These are phyloP conservation scores for Eupsittula cactorum DNA, from an alignment of 2,113 vertebrate genomes.

Conservation along the genomic window DNA sequence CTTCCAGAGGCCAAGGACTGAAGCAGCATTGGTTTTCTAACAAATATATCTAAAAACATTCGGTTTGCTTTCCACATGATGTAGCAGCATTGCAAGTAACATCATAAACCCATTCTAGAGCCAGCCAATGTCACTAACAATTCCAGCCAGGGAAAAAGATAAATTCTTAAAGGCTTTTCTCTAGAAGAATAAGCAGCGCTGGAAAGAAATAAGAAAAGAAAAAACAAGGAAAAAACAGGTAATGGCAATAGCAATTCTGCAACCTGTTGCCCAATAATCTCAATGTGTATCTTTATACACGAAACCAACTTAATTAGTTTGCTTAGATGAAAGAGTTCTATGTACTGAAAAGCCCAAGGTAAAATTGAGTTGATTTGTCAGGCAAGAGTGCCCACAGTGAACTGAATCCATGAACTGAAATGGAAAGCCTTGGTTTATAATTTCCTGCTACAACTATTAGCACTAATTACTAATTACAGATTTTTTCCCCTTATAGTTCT, in stretches of 20 bases:
- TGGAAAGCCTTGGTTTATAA: background rate
- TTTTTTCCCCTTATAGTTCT: background rate
- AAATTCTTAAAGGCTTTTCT: background rate
- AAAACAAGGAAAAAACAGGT: background rate
- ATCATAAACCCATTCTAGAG: background rate
- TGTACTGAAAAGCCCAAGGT: background rate
- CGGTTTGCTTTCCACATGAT: background rate
- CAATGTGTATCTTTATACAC: background rate
- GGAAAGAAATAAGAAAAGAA: background rate
- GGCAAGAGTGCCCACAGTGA: background rate
- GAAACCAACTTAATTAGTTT: background rate
- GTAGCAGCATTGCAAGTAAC: background rate
- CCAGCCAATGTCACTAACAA: background rate
- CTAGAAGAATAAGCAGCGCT: background rate
- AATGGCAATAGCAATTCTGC: background rate
- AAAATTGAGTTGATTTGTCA: background rate
- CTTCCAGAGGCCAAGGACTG: background rate
- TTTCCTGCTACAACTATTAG: background rate
- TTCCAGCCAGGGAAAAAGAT: background rate
- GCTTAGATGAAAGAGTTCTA: background rate
- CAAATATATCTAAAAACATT: background rate
- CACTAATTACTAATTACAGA: slow-evolving; percentile 1
- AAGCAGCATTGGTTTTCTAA: background rate
- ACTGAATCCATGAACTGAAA: background rate
- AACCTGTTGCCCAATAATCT: background rate